A percentile compares a stretch with the other conserved stretches of the same genome.
Evolutionary conservation across 1,140 invertebrate species (phyloP).

Genomic region (Zaprionus nigranus): DNA sequence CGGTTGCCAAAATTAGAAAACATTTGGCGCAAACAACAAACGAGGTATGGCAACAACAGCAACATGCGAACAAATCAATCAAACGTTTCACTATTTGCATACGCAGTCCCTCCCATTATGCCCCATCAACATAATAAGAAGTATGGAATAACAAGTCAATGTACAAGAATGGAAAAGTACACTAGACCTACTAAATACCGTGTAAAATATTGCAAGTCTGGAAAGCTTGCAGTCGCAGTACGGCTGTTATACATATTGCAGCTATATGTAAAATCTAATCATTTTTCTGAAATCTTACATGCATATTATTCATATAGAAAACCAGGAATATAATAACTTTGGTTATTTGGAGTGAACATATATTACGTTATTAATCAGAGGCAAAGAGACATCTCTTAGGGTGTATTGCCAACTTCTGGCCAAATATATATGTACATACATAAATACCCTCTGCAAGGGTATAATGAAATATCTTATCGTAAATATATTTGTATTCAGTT

Average conservation of each 20-base stretch:
- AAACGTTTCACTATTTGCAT: conserved; percentile 29
- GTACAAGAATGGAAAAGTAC: too few relatives aligned
- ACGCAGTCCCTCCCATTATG: conserved; percentile 5
- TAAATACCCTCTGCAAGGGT: too few relatives aligned
- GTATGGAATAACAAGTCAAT: conserved; percentile 1
- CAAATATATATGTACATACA: too few relatives aligned
- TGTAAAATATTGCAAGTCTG: background rate
- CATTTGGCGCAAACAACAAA: conserved; percentile 33
- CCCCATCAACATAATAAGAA: background rate
- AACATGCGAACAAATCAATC: conserved; percentile 60
- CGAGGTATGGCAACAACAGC: conserved; percentile 10
- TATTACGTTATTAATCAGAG: too few relatives aligned
- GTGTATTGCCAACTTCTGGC: too few relatives aligned
- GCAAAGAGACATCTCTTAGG: too few relatives aligned
- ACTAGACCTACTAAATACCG: background rate
- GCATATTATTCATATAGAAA: too few relatives aligned
- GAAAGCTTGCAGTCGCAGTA: background rate
- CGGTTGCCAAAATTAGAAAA: conserved; percentile 56
- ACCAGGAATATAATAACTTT: too few relatives aligned
- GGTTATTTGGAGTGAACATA: too few relatives aligned
- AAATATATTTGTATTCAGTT: background rate
- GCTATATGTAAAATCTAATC: too few relatives aligned
- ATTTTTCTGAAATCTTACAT: too few relatives aligned
- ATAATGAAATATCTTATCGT: background rate
- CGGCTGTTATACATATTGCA: too few relatives aligned